phyloP scores from a whole-genome alignment of 2,797 vertebrate species.

The Notolabrus celidotus region DNA sequence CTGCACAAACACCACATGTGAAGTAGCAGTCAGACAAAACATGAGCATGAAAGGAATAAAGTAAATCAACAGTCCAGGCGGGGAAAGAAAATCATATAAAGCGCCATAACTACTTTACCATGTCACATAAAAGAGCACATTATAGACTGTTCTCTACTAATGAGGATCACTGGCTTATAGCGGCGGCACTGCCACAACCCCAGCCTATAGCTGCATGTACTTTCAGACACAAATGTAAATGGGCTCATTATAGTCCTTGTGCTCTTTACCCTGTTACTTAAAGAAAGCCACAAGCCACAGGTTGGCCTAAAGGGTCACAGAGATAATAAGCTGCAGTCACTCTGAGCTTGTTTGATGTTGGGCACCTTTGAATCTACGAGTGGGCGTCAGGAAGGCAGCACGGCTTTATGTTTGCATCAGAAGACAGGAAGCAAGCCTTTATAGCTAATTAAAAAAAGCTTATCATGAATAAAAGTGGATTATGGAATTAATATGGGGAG shows the following conservation, averaged over 20 bases:
- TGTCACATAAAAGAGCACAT: slow-evolving; percentile 54
- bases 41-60: not conserved
- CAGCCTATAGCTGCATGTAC: slow-evolving; percentile 47
- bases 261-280: slow-evolving; percentile 57
- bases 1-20: slow-evolving; percentile 1
- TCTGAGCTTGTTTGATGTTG: slow-evolving; percentile 68
- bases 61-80: slow-evolving; percentile 4
- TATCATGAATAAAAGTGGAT: slow-evolving; percentile 34
- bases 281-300: slow-evolving; percentile 62
- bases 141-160: slow-evolving; percentile 65
- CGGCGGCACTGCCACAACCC: slow-evolving; percentile 39
- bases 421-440: slow-evolving; percentile 41
- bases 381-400: slow-evolving; percentile 23
- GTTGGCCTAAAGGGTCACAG: slow-evolving; percentile 60
- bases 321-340: slow-evolving; percentile 79
- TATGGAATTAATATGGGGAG: slow-evolving; percentile 18
- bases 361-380: slow-evolving; percentile 57
- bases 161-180: slow-evolving; percentile 64
- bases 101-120: slow-evolving; percentile 25
- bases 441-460: slow-evolving; percentile 67
- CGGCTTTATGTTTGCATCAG: slow-evolving; percentile 29
- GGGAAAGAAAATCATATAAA: slow-evolving; percentile 47
- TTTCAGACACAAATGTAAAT: slow-evolving; percentile 80
- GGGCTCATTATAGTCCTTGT: slow-evolving; percentile 78
- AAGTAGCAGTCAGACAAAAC: slow-evolving; percentile 8